Base-by-base conservation (phyloP, 2,888 invertebrate genomes). In the Mimumesa dahlbomi region DNA sequence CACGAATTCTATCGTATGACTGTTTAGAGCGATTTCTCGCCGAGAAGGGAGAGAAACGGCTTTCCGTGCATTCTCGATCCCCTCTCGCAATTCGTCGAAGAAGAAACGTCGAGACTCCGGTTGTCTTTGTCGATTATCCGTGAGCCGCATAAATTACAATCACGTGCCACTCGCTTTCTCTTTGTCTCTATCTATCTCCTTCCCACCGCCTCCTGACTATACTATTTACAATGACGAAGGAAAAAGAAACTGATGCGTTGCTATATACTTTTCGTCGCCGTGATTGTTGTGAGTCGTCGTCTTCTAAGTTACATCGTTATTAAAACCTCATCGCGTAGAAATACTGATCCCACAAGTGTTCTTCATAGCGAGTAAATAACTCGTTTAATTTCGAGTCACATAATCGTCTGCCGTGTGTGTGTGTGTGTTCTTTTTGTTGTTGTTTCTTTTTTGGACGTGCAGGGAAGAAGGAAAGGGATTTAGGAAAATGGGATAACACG, bases 201-300 rank as follows among this genome's bases (percentile, higher is more conserved):
- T 46, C 49, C 43, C 29, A 40, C 13, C 25, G 50, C 49, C 21
- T 48, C 57, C 49, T 71, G n/a, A 54, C 69, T 68, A 75, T 67
- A 64, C 62, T 84, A 84, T 84, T 79, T 84, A 84, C 84, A 84
- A 66, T 71, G 69, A 76, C 78, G 72, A 77, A 63, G 74, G 57
- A 67, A 78, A 62, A 52, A 69, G 52, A 75, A 71, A 63, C 46
- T 45, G 63, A 66, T 43, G 48, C 72, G 42, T 18, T 49, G 50
- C 40, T 49, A 50, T 54, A 45, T n/a, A n/a, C n/a, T n/a, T 59
- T 40, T 61, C 56, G 61, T 65, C 74, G 50, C 56, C 56, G 57
- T 67, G 53, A 54, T 57, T 50, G n/a, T n/a, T n/a, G 29, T 13
- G n/a, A 50, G 14, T 46, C 40, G 43, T 45, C 70, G 42, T 16